Evolutionary conservation across 2,113 vertebrate species (phyloP).

Genomic region (Esox niger): DNA sequence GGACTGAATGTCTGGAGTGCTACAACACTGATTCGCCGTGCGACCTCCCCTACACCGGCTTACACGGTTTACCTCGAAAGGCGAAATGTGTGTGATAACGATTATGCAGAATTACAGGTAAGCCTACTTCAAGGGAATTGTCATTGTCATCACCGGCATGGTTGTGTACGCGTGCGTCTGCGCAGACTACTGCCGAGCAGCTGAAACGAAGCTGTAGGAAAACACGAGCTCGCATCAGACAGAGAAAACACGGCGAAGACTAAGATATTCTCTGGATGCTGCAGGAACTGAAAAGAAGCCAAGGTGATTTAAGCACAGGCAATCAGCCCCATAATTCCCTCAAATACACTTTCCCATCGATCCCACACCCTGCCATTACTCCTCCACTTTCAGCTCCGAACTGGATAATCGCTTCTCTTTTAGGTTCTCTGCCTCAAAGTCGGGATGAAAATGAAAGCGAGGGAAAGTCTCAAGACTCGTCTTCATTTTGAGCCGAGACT

Average conservation of each 20-base stretch:
- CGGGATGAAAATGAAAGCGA: constrained; percentile 14
- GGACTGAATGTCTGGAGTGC: too few species aligned
- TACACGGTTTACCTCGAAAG: too few species aligned
- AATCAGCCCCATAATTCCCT: constrained; percentile 30
- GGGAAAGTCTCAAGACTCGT: constrained; percentile 1
- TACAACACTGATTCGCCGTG: too few species aligned
- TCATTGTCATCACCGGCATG: too few species aligned
- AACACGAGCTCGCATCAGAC: neutral
- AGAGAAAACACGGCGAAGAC: neutral
- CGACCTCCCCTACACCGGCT: too few species aligned
- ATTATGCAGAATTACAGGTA: too few species aligned
- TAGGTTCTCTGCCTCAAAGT: constrained; percentile 12
- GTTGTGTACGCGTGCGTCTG: too few species aligned
- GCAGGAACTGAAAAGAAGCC: constrained; percentile 4
- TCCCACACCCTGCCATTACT: neutral
- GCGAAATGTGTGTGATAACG: too few species aligned
- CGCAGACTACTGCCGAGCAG: too few species aligned
- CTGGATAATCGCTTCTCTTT: constrained; percentile 7
- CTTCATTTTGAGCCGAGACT: neutral
- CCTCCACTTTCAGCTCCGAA: neutral
- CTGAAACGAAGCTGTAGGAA: too few species aligned
- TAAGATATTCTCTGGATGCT: neutral
- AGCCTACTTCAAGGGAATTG: too few species aligned
- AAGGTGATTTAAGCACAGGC: constrained; percentile 24
- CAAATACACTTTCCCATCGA: constrained; percentile 28